Base-by-base conservation (phyloP, 2,888 invertebrate genomes). In the Lepidocyrtoides sp. region DNA sequence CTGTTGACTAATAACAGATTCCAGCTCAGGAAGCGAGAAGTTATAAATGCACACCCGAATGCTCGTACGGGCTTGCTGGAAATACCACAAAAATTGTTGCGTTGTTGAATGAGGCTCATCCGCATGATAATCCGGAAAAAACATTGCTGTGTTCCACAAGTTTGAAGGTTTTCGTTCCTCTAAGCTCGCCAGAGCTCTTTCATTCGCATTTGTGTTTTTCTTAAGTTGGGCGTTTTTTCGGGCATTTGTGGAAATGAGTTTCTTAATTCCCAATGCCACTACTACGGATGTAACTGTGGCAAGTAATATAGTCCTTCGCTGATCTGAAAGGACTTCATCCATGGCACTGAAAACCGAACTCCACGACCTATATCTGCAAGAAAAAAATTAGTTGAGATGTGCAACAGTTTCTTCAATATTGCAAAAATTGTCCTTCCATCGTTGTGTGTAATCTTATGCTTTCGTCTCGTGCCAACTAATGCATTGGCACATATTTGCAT, bases 11-110 rank as follows among this genome's bases (percentile, higher is more conserved):
- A 92, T 57, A 4, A 92, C 89, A 23, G 8, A 69, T 17, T 85
- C 86, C 41, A 92, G 57, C 20, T 92, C 92, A 0, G 81, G 81
- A 41, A 92, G 48, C 0, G 81, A 75, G 29, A 82, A 92, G 36
- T 92, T 89, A 66, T 92, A 92, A 26, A 92, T 92, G 48, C 89
- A 89, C 10, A 89, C 51, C n/a, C 82, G 86, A 77, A 92, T 92
- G 82, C 75, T 75, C 8, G 79, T 82, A 41, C 85, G 81, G 1
- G 92, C 92, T 36, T 89, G 79, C n/a, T 85, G 12, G 51, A 92
- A 92, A 26, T 92, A 92, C 92, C 92, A 92, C 17, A 92, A 14
- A 48, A 89, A 87, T 23, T 92, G 92, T 10, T 89, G 81, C 12
- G 92, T 86, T 12, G 72, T 83, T 0, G 89, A 89, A 44, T 92